Conservation (phyloP, 30 jellyfish, hydroid and myxozoan species). For the Phacellophora camtschatica region DNA sequence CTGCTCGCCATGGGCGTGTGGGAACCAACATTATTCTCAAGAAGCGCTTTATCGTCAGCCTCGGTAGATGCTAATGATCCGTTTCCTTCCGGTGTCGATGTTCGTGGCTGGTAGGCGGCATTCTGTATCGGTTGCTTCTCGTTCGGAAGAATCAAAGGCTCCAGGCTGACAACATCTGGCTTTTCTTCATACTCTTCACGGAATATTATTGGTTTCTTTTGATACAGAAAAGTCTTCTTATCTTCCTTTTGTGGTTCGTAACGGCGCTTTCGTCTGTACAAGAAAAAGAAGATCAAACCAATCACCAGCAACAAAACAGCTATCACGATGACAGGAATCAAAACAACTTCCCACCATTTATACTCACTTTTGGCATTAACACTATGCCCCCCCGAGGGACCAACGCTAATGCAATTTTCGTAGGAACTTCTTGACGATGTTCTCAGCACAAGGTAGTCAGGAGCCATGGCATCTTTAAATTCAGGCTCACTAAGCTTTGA, state of each 20-base stretch:
- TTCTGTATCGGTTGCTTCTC: slow-evolving; percentile 76
- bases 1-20: slow-evolving; percentile 77
- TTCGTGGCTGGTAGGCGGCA: slow-evolving; percentile 81
- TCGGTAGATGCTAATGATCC: slow-evolving; percentile 86
- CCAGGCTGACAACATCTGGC: slow-evolving; percentile 77
- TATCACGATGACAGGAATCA: slow-evolving; percentile 86
- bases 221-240: slow-evolving; percentile 60
- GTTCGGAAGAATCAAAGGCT: slow-evolving; percentile 87
- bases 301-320: slow-evolving; percentile 76
- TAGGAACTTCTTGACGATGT: slow-evolving; percentile 16
- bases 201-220: slow-evolving; percentile 92
- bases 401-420: slow-evolving; percentile 19
- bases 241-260: slow-evolving; percentile 85
- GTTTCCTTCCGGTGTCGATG: slow-evolving; percentile 84
- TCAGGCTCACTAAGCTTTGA: slow-evolving; percentile 50
- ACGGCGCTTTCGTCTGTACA: slow-evolving; percentile 75
- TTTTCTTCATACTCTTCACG: slow-evolving; percentile 93
- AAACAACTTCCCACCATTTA: slow-evolving; percentile 80
- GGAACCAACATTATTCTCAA: slow-evolving; percentile 32
- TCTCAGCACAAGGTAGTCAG: slow-evolving; percentile 37
- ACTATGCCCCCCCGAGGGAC: background rate
- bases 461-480: slow-evolving; percentile 57
- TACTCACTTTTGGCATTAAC: slow-evolving; percentile 19
- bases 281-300: slow-evolving; percentile 76
- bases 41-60: slow-evolving; percentile 76